Evolutionary conservation across 2,797 vertebrate species (phyloP).

Genomic region (Spheniscus humboldti): DNA sequence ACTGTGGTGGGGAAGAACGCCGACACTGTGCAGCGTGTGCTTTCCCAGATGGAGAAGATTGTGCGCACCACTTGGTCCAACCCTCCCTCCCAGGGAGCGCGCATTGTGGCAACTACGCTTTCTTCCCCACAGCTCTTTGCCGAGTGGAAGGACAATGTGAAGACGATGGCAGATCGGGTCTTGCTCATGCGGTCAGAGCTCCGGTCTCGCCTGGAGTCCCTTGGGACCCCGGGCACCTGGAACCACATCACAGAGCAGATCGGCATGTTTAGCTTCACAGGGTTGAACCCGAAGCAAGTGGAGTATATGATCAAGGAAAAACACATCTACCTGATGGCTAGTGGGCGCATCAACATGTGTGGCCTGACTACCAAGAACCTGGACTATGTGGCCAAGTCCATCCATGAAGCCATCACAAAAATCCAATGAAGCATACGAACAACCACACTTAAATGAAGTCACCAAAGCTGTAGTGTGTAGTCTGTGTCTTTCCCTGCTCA

Average conservation of each 20-base stretch:
- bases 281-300: no score
- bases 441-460: no score
- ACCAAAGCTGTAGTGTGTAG: no score
- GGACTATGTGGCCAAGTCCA: no score
- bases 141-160: constrained; percentile 95
- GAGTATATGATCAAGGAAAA: no score
- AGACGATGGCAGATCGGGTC: constrained; percentile 95
- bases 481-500: no score
- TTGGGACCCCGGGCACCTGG: constrained; percentile 93
- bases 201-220: constrained; percentile 84
- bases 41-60: constrained; percentile 98
- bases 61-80: constrained; percentile 96
- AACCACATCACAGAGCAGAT: constrained; percentile 2
- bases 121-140: constrained; percentile 84
- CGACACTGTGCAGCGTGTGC: constrained; percentile 81
- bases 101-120: constrained; percentile 87
- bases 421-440: no score
- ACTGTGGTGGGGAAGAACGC: constrained; percentile 86
- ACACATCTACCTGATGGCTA: no score
- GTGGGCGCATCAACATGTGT: no score
- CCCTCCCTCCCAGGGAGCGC: constrained; percentile 91
- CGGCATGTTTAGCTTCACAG: no score
- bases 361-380: no score
- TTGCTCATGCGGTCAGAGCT: constrained; percentile 92
- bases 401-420: no score